phyloP scores from a whole-genome alignment of 2,888 invertebrate species.

The Meteorus colon region DNA sequence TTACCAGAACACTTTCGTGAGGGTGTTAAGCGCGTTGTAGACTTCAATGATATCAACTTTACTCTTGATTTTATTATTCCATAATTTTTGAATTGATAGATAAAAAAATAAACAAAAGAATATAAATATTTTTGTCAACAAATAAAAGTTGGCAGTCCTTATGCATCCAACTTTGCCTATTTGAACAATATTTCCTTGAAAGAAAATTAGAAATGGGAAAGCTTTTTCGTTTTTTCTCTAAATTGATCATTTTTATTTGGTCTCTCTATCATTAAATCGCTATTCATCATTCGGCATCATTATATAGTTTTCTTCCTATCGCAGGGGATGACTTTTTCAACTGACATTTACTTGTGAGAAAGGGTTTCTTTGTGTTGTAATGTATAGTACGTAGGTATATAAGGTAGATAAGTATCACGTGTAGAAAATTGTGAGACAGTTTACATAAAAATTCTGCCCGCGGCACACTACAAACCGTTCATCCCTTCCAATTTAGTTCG shows the following conservation, averaged over 20 bases:
- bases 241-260: neutral
- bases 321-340: neutral
- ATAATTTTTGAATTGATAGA: too few relatives aligned
- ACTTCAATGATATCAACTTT: too few relatives aligned
- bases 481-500: conserved; percentile 2
- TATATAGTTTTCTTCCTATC: neutral
- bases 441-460: neutral
- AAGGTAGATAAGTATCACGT: neutral
- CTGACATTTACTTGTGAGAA: neutral
- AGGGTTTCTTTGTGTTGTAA: neutral
- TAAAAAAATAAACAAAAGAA: too few relatives aligned
- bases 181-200: neutral
- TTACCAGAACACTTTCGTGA: neutral
- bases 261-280: neutral
- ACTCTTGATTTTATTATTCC: too few relatives aligned
- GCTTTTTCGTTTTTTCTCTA: neutral
- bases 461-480: neutral
- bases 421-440: neutral
- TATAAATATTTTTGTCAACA: too few relatives aligned
- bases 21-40: too few relatives aligned
- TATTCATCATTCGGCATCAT: neutral
- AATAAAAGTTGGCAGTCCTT: too few relatives aligned
- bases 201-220: neutral
- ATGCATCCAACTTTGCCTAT: neutral
- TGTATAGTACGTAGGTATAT: neutral